phyloP scores from a whole-genome alignment of 2,113 vertebrate genomes.

The Scortum barcoo region DNA sequence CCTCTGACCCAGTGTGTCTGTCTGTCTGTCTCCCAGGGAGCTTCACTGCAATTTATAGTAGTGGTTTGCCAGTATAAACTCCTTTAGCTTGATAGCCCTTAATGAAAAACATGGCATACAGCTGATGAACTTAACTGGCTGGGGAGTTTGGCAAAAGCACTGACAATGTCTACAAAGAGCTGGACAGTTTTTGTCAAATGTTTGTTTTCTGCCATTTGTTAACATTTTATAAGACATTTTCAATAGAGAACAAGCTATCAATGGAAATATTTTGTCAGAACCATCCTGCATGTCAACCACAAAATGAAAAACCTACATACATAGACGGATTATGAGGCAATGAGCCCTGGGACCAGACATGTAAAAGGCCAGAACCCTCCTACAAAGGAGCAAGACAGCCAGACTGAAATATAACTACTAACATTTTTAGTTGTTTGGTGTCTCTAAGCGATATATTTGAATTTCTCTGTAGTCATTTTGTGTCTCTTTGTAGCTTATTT shows the following conservation, averaged over 20 bases:
- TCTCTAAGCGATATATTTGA: not conserved
- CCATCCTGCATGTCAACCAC: constrained; percentile 9
- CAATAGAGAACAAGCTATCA: not conserved
- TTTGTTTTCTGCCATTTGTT: not conserved
- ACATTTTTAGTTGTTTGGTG: not conserved
- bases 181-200: not conserved
- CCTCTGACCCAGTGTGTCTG: not conserved
- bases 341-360: not conserved
- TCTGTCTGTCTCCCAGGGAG: not conserved
- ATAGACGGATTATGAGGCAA: not conserved
- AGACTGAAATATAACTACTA: not conserved
- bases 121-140: not conserved
- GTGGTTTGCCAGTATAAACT: not conserved
- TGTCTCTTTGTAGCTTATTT: not conserved
- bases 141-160: constrained; percentile 12
- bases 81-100: constrained; percentile 1
- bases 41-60: not conserved
- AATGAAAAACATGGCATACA: not conserved
- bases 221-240: not conserved
- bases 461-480: not conserved
- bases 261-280: not conserved
- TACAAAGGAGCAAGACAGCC: not conserved
- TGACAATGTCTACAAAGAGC: not conserved
- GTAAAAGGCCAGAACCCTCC: not conserved
- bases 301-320: not conserved